These are phyloP conservation scores for Philereme vetulata DNA, from an alignment of 2,888 invertebrate species.

Conservation along the genomic window DNA sequence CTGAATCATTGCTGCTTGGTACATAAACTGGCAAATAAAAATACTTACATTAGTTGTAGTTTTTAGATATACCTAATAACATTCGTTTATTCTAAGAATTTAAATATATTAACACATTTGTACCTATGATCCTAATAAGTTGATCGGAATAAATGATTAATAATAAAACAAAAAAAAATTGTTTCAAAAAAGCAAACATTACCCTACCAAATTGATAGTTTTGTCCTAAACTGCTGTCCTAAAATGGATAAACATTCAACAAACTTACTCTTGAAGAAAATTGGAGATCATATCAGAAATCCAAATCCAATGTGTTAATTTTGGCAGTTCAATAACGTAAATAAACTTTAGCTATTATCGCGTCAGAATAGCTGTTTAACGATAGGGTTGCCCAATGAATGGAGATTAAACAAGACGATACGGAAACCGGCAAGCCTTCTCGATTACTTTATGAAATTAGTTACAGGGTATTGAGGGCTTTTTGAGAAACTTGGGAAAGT, in stretches of 20 bases:
- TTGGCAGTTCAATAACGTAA: constrained; percentile 64
- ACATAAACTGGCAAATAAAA: too few relatives aligned
- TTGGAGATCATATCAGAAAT: constrained; percentile 45
- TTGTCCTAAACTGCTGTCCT: too few relatives aligned
- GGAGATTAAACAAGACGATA: constrained; percentile 78
- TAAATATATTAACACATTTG: too few relatives aligned
- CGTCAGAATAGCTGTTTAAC: constrained; percentile 77
- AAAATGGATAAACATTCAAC: neutral
- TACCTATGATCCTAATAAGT: too few relatives aligned
- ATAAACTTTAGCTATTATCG: constrained; percentile 76
- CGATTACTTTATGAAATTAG: constrained; percentile 77
- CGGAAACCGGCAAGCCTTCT: constrained; percentile 63
- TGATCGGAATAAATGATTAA: too few relatives aligned
- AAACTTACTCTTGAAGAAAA: constrained; percentile 21
- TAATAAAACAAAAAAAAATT: too few relatives aligned
- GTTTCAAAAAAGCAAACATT: too few relatives aligned
- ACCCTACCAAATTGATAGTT: too few relatives aligned
- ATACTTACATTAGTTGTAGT: too few relatives aligned
- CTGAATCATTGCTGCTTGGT: too few relatives aligned
- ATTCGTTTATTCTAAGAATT: too few relatives aligned
- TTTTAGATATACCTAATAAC: too few relatives aligned
- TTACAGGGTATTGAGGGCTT: constrained; percentile 47
- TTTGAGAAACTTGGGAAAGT: constrained; percentile 12
- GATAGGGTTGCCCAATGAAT: constrained; percentile 73
- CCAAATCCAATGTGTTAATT: constrained; percentile 65